Percentiles rank a stretch among this genome's conserved stretches.
These are phyloP conservation scores for Sceloporus undulatus DNA, from an alignment of 2,113 vertebrate genomes.

Conservation along the genomic window DNA sequence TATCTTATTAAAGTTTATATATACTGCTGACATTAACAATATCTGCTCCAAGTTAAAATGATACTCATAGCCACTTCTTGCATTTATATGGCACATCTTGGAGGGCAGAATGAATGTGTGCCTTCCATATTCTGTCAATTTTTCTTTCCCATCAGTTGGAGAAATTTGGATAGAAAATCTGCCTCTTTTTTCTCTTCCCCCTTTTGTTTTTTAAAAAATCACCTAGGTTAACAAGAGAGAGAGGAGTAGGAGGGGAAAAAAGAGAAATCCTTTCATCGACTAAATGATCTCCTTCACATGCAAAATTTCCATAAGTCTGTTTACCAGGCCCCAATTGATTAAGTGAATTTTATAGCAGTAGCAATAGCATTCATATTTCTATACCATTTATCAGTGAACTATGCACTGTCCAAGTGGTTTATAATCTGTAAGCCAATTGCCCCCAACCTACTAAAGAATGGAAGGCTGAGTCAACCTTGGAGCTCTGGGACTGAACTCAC, in stretches of 20 bases:
- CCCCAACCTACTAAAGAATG: too few species aligned
- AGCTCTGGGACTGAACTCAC: too few species aligned
- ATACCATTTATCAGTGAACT: too few species aligned
- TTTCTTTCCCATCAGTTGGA: not conserved
- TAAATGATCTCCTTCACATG: not conserved
- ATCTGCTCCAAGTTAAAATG: constrained; percentile 15
- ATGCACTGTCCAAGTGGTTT: too few species aligned
- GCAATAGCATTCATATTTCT: too few species aligned
- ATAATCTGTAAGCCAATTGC: too few species aligned
- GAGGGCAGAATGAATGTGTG: not conserved
- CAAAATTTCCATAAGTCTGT: not conserved
- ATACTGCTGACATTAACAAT: not conserved
- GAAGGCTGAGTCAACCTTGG: too few species aligned
- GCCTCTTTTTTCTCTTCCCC: not conserved
- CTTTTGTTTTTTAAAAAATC: not conserved
- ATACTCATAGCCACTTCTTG: constrained; percentile 1
- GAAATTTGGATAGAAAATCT: constrained; percentile 6
- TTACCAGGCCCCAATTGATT: not conserved
- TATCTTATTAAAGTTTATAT: not conserved
- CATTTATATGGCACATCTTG: constrained; percentile 23
- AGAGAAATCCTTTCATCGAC: not conserved
- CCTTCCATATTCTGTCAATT: not conserved
- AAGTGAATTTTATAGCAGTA: too few species aligned
- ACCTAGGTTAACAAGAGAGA: not conserved
- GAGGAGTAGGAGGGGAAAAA: not conserved